Percentiles rank a stretch among this genome's conserved stretches.
Evolutionary conservation across 1,140 invertebrate genomes (phyloP).

Genomic region (Eumaeus atala): DNA sequence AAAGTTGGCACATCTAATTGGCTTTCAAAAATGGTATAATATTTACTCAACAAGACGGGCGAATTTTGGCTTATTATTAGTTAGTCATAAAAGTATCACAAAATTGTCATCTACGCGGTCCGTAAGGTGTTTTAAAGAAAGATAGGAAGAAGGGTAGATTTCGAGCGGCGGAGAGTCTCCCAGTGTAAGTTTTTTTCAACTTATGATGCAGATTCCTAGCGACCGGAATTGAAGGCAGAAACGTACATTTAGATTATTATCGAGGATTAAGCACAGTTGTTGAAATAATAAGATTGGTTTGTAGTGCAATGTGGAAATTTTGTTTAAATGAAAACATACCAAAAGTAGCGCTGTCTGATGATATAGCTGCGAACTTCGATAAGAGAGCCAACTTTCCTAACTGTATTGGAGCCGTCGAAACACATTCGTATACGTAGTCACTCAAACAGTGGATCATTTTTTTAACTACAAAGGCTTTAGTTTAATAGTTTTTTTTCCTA

Average conservation of each 20-base stretch:
- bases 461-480: slow-evolving; percentile 59
- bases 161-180: too few relatives aligned
- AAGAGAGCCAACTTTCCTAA: slow-evolving; percentile 34
- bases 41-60: too few relatives aligned
- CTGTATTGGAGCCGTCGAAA: slow-evolving; percentile 34
- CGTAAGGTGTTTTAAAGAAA: too few relatives aligned
- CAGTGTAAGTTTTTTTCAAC: slow-evolving; percentile 18
- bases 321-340: slow-evolving; percentile 23
- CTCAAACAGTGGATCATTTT: slow-evolving; percentile 37
- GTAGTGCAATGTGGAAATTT: slow-evolving; percentile 16
- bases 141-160: too few relatives aligned
- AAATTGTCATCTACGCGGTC: too few relatives aligned
- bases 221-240: slow-evolving; percentile 19
- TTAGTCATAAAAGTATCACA: too few relatives aligned
- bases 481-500: slow-evolving; percentile 60
- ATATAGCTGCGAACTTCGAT: slow-evolving; percentile 28
- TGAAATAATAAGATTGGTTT: slow-evolving; percentile 26
- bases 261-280: slow-evolving; percentile 23
- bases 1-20: too few relatives aligned
- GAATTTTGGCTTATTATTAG: too few relatives aligned
- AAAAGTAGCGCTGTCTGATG: slow-evolving; percentile 24
- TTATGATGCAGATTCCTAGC: slow-evolving; percentile 22
- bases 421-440: slow-evolving; percentile 33
- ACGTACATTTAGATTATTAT: slow-evolving; percentile 26
- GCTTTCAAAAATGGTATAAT: too few relatives aligned